These are phyloP conservation scores for Ceyx margarethae DNA, from an alignment of 2,113 vertebrate genomes.

Conservation along the genomic window DNA sequence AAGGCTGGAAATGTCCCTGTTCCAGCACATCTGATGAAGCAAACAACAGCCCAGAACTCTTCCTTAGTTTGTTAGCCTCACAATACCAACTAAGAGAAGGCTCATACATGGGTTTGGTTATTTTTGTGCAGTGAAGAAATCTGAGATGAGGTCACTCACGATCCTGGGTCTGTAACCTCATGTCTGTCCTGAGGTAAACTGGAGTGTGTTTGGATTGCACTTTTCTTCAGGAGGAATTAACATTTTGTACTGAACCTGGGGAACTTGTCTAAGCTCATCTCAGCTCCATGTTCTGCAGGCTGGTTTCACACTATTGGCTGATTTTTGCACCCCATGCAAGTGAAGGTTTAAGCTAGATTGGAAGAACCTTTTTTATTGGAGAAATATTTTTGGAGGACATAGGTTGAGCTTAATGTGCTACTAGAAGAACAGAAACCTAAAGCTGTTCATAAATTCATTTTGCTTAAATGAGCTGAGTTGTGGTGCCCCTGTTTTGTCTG, in stretches of 20 bases:
- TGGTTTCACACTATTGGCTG: neutral
- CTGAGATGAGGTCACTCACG: neutral
- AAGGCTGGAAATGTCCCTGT: neutral
- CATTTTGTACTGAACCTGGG: neutral
- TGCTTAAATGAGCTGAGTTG: neutral
- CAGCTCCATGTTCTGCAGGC: neutral
- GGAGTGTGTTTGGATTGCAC: neutral
- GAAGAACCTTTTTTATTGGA: neutral
- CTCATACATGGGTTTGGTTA: neutral
- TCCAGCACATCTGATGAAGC: neutral
- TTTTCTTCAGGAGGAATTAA: neutral
- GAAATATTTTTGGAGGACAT: neutral
- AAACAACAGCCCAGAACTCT: neutral
- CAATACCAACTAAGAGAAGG: neutral
- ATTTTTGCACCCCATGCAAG: neutral
- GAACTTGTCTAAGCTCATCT: neutral
- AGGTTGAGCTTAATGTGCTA: neutral
- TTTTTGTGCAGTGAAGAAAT: neutral
- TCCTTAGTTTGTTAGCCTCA: neutral
- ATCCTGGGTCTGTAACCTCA: neutral
- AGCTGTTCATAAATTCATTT: neutral
- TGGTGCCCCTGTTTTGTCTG: neutral
- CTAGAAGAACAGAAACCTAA: neutral
- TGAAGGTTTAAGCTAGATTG: neutral
- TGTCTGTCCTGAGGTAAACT: neutral